Percentiles rank a stretch among this genome's conserved stretches.
Conservation (phyloP, 2,113 vertebrate species). For the Oreochromis niloticus region DNA sequence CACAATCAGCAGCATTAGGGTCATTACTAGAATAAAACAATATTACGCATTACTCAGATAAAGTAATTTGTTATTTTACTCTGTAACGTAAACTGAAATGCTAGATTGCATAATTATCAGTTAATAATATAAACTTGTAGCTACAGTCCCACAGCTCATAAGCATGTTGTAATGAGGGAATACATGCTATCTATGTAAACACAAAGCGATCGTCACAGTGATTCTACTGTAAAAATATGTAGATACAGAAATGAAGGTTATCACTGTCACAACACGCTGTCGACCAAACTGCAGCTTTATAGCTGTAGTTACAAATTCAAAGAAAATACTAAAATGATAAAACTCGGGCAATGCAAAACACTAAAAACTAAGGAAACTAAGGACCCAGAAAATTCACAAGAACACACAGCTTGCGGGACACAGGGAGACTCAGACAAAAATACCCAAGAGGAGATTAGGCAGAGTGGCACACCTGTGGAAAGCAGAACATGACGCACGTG, state of each 20-base stretch:
- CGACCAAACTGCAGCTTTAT: not conserved
- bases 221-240: not conserved
- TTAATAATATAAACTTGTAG: not conserved
- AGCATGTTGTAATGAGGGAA: not conserved
- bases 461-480: too few relatives aligned
- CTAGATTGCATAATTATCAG: not conserved
- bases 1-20: not conserved
- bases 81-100: not conserved
- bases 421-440: too few relatives aligned
- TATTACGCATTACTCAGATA: not conserved
- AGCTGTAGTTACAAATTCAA: not conserved
- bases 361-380: too few relatives aligned
- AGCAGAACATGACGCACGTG: not conserved
- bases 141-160: not conserved
- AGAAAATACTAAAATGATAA: not conserved
- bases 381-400: too few relatives aligned
- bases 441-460: too few relatives aligned
- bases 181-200: rapidly evolving
- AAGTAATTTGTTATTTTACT: not conserved
- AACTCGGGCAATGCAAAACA: not conserved
- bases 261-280: not conserved
- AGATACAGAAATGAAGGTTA: not conserved
- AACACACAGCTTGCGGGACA: too few relatives aligned
- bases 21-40: not conserved
- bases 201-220: not conserved